Conservation (phyloP, 2,888 invertebrate species). For the Cyclophora albipunctata region DNA sequence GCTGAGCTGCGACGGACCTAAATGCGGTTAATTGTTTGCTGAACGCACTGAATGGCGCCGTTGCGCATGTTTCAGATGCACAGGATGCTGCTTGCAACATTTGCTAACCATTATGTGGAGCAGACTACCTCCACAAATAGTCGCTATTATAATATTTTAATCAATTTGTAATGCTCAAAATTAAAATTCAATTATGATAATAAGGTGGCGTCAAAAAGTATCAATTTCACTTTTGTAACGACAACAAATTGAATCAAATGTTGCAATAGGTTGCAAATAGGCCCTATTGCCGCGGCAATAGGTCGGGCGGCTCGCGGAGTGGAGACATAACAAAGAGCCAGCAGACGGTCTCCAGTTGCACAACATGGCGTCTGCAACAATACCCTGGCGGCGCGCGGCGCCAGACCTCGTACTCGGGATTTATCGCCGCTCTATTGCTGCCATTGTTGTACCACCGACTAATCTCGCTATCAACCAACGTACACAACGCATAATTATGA, state of each 20-base stretch:
- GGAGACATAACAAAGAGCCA: slow-evolving; percentile 13
- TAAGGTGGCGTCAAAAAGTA: not conserved
- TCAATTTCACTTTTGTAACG: slow-evolving; percentile 3
- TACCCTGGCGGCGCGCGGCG: slow-evolving; percentile 5
- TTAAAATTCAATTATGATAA: too few species aligned
- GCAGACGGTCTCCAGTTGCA: slow-evolving; percentile 13
- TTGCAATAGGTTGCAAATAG: not conserved
- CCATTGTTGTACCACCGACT: slow-evolving; percentile 1
- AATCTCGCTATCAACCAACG: not conserved
- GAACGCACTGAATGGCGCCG: slow-evolving; percentile 46
- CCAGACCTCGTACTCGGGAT: slow-evolving; percentile 2
- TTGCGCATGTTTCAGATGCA: slow-evolving; percentile 35
- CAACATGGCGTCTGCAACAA: slow-evolving; percentile 8
- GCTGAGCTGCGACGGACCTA: slow-evolving; percentile 30
- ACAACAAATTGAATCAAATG: not conserved
- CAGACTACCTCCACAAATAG: too few species aligned
- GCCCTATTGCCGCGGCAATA: not conserved
- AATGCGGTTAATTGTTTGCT: slow-evolving; percentile 46
- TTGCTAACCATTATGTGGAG: too few species aligned
- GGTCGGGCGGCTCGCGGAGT: not conserved
- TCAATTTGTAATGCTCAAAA: slow-evolving; percentile 6
- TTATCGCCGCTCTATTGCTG: slow-evolving; percentile 6
- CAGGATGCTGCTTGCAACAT: slow-evolving; percentile 1
- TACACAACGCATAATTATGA: slow-evolving; percentile 3
- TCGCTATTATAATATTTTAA: too few species aligned